A percentile compares a stretch with the other conserved stretches of the same genome.
phyloP scores from a whole-genome alignment of 37 sponge, comb jelly and placozoan species.

The Oopsacas minuta region DNA sequence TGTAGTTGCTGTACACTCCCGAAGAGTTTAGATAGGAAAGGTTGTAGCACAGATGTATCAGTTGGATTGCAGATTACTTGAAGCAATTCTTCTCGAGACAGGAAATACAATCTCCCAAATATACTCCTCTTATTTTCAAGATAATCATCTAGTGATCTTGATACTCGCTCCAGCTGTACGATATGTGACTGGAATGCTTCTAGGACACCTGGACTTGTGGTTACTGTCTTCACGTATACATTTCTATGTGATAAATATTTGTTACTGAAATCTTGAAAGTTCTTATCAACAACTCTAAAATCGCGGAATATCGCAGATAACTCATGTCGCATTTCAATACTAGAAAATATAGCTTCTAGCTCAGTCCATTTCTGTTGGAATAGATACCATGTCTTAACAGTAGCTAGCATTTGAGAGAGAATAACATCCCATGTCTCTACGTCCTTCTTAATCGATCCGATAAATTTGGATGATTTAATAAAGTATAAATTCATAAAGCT shows the following conservation, averaged over 20 bases:
- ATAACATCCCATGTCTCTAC: constrained; percentile 52
- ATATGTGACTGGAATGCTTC: constrained; percentile 46
- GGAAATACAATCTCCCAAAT: constrained; percentile 60
- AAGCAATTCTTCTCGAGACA: constrained; percentile 53
- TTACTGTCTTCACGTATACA: background rate
- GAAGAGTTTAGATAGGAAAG: constrained; percentile 40
- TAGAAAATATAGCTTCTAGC: constrained; percentile 53
- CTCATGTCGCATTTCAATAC: constrained; percentile 46
- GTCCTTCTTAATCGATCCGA: constrained; percentile 49
- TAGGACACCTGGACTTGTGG: constrained; percentile 33
- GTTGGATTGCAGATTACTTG: constrained; percentile 47
- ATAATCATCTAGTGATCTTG: constrained; percentile 59
- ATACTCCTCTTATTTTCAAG: constrained; percentile 48
- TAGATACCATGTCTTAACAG: constrained; percentile 46
- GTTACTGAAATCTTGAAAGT: constrained; percentile 44
- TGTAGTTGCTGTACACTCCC: constrained; percentile 46
- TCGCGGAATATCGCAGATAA: constrained; percentile 31
- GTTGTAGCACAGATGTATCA: constrained; percentile 16
- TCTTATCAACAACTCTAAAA: constrained; percentile 59
- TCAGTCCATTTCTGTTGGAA: constrained; percentile 72
- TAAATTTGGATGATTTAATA: constrained; percentile 54
- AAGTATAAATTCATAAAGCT: constrained; percentile 48
- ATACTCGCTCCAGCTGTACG: constrained; percentile 51
- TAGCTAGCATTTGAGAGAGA: constrained; percentile 36
- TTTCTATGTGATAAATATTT: background rate